Percentiles rank a stretch among this genome's conserved stretches.
Evolutionary conservation across 2,113 vertebrate genomes (phyloP).

Genomic region (Nansenia antarctica): DNA sequence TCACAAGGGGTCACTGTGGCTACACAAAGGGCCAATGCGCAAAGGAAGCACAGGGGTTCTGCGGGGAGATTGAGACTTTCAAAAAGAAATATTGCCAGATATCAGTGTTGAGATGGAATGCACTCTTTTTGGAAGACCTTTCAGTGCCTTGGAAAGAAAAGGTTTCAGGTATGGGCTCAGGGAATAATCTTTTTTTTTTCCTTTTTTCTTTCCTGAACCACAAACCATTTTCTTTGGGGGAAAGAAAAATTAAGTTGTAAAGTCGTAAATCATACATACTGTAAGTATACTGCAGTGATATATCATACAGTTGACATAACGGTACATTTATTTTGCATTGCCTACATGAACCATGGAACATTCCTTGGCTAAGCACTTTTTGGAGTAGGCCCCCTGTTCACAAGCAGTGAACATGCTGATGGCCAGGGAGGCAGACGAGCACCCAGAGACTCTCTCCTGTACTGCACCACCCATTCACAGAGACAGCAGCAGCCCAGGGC

Average conservation of each 20-base stretch:
- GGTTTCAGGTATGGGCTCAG: not conserved
- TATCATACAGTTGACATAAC: slow-evolving; percentile 16
- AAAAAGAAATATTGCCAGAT: slow-evolving; percentile 11
- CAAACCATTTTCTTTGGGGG: not conserved
- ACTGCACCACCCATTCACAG: slow-evolving; percentile 18
- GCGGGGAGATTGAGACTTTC: slow-evolving; percentile 37
- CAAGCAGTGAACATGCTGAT: slow-evolving; percentile 1
- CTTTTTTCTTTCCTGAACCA: not conserved
- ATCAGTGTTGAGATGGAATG: slow-evolving; percentile 39
- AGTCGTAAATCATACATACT: not conserved
- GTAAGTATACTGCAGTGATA: slow-evolving; percentile 29
- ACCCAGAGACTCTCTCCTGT: slow-evolving; percentile 24
- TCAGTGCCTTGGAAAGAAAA: slow-evolving; percentile 45
- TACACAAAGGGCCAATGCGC: slow-evolving; percentile 59
- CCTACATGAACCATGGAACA: slow-evolving; percentile 27
- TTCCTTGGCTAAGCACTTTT: slow-evolving; percentile 63
- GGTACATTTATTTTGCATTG: slow-evolving; percentile 14
- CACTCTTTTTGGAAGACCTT: slow-evolving; percentile 66
- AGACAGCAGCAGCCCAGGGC: slow-evolving; percentile 31
- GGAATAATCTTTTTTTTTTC: too few species aligned
- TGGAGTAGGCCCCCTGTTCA: slow-evolving; percentile 21
- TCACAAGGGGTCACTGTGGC: slow-evolving; percentile 73
- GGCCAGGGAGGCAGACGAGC: slow-evolving; percentile 1
- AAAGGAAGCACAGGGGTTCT: slow-evolving; percentile 52
- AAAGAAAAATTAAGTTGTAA: not conserved